Base-by-base conservation (phyloP, 2,888 invertebrate species). In the Abrostola triplasia region DNA sequence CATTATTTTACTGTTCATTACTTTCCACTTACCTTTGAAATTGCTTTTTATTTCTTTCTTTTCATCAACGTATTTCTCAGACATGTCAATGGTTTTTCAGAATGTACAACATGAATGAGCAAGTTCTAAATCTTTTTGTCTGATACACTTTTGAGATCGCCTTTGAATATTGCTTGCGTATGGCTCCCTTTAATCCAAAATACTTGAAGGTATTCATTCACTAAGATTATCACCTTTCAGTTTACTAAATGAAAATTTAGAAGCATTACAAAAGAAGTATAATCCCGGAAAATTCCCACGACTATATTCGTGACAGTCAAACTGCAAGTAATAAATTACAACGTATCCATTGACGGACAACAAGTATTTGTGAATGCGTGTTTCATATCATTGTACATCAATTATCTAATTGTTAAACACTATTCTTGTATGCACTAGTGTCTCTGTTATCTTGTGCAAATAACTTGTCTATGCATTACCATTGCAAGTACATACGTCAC, bases 21-120 rank as follows among this genome's bases (percentile, higher is more conserved):
- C 12, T 58, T 60, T 61, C 0, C 12, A 60, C 73, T 63, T 13
- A 71, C 71, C 71, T 59, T 71, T 73, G 24, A 71, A 72, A 58
- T 73, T 59, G 36, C n/a, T 48, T 50, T 67, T 24, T 1, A 37
- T 12, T 8, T 5, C 37, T 52, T 60, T 72, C 24, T 60, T 54
- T 5, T 13, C n/a, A 12, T 37, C 8, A 6, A 58, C 44, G 13
- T 41, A 68, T 12, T 67, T 67, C 13, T 67, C 51, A 7, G 24
- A 1, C 73, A 72, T 71, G 55, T 70, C 11, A 40, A 0, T 48
- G 2, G 36, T 61, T 49, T 12, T 35, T 56, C 12, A 49, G 5
- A n/a, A 57, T 40, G 35, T 36, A 41, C 40, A 41, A n/a, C 24
- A 35, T 48, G 0, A 13, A 24, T 24, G 24, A 10, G 8, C 44